Evolutionary conservation across 2,797 vertebrate genomes (phyloP).

Genomic region (Malacoctenus gilli): DNA sequence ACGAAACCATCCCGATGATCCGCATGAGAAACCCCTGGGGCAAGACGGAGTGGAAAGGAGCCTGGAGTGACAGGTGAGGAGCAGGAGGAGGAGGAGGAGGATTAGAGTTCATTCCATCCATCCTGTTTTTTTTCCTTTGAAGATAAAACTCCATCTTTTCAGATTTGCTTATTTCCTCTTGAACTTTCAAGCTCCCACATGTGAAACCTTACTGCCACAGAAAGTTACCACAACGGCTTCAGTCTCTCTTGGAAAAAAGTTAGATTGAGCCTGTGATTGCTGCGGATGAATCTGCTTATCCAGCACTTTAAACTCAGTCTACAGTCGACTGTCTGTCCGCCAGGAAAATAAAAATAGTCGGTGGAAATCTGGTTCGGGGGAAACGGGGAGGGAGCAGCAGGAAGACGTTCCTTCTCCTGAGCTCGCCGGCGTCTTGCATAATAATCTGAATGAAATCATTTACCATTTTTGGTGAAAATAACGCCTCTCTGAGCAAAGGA

Average conservation of each 20-base stretch:
- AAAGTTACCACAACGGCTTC: neutral
- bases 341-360: too few relatives aligned
- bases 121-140: neutral
- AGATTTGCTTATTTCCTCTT: too few relatives aligned
- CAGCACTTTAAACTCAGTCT: neutral
- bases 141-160: too few relatives aligned
- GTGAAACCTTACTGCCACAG: too few relatives aligned
- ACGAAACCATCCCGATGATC: constrained; percentile 89
- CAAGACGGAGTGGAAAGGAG: constrained; percentile 89
- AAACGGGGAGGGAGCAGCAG: neutral
- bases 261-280: too few relatives aligned
- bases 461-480: neutral
- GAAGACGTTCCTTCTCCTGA: neutral
- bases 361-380: neutral
- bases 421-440: neutral
- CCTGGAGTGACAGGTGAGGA: constrained; percentile 92
- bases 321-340: neutral
- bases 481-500: neutral
- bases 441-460: neutral
- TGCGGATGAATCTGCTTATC: too few relatives aligned
- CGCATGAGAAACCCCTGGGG: constrained; percentile 97
- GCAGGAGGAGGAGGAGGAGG: neutral
- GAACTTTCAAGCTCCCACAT: too few relatives aligned
- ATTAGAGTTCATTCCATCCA: neutral
- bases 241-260: neutral